A percentile compares a stretch with the other conserved stretches of the same genome.
These are phyloP conservation scores for Andrena flavipes DNA, from an alignment of 2,888 invertebrate genomes.

Conservation along the genomic window DNA sequence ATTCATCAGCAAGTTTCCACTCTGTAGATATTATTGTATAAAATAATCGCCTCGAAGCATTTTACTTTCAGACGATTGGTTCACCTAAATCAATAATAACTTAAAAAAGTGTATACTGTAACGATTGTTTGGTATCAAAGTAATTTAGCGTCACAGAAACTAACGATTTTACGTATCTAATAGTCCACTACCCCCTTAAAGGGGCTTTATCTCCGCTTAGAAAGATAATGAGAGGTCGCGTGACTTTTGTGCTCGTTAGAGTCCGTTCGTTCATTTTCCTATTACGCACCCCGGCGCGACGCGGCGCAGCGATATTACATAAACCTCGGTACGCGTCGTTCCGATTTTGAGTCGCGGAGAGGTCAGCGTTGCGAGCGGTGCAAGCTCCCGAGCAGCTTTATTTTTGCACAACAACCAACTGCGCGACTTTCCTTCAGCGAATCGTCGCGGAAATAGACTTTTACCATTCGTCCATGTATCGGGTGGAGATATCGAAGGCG, in stretches of 20 bases:
- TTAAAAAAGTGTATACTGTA: too few species aligned
- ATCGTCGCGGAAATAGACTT: not conserved
- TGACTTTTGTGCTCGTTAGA: slow-evolving; percentile 10
- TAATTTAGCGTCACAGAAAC: too few species aligned
- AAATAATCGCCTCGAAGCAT: too few species aligned
- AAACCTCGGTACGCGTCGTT: not conserved
- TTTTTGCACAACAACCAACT: not conserved
- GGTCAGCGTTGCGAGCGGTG: not conserved
- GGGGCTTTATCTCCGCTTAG: slow-evolving; percentile 13
- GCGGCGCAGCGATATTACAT: not conserved
- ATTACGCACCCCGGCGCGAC: not conserved
- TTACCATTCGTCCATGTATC: not conserved
- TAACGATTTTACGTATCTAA: too few species aligned
- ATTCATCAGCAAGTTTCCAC: too few species aligned
- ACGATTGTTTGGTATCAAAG: too few species aligned
- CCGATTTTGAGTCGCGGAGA: not conserved
- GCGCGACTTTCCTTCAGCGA: not conserved
- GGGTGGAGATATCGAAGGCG: not conserved
- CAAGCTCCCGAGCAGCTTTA: not conserved
- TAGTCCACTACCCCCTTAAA: not conserved
- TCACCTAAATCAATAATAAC: too few species aligned
- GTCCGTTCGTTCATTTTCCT: slow-evolving; percentile 12
- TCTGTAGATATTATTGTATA: too few species aligned
- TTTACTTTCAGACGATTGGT: too few species aligned
- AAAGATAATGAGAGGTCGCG: slow-evolving; percentile 46